Evolutionary conservation across 2,888 invertebrate species (phyloP).

Genomic region (Aphodius granarius): DNA sequence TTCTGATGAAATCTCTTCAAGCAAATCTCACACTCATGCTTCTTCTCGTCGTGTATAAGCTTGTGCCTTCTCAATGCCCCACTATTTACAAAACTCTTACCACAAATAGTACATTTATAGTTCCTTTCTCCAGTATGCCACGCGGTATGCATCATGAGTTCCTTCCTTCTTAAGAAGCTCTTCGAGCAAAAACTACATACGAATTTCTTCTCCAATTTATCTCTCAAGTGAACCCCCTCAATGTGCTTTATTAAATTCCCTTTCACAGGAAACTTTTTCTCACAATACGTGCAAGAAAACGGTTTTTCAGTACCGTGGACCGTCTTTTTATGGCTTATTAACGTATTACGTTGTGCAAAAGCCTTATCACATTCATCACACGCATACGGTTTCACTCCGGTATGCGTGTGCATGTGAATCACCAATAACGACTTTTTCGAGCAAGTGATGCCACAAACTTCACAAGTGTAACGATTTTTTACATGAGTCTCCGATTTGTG

Average conservation of each 20-base stretch:
- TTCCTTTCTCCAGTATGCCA: slow-evolving; percentile 4
- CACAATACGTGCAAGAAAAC: neutral
- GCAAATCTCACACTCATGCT: slow-evolving; percentile 1
- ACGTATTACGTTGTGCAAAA: neutral
- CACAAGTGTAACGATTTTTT: neutral
- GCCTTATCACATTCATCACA: slow-evolving; percentile 6
- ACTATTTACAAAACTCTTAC: neutral
- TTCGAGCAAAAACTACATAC: neutral
- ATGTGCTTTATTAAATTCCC: neutral
- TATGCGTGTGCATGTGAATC: neutral
- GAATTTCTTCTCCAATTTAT: neutral
- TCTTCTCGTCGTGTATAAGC: slow-evolving; percentile 2
- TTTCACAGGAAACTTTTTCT: neutral
- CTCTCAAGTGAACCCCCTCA: neutral
- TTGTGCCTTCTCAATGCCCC: neutral
- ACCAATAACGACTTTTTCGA: neutral
- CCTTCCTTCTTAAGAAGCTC: neutral
- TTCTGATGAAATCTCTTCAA: slow-evolving; percentile 6
- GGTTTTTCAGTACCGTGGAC: neutral
- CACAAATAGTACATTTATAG: neutral
- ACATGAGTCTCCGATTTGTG: neutral
- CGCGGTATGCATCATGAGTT: neutral
- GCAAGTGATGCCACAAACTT: neutral
- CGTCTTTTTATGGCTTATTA: neutral
- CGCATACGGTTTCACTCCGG: slow-evolving; percentile 4